A percentile compares a stretch with the other conserved stretches of the same genome.
These are phyloP conservation scores for Pterostichus madidus DNA, from an alignment of 2,888 invertebrate genomes.

Conservation along the genomic window DNA sequence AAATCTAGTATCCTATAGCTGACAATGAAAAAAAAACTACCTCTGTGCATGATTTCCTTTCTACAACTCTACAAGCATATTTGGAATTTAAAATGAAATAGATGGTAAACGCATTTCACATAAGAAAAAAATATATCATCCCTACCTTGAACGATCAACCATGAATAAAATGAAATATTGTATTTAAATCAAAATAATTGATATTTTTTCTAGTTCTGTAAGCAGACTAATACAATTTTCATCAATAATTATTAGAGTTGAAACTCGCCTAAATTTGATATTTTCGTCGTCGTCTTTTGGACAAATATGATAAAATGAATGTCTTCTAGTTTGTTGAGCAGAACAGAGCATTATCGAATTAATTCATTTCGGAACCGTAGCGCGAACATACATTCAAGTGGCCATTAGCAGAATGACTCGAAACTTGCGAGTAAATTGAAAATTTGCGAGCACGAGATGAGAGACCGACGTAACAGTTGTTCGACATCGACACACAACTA, in stretches of 20 bases:
- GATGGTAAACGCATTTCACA: too few species aligned
- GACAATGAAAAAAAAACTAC: too few species aligned
- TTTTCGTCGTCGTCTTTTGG: background rate
- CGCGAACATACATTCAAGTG: conserved; percentile 49
- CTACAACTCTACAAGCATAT: too few species aligned
- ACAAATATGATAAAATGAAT: too few species aligned
- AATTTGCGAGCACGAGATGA: conserved; percentile 45
- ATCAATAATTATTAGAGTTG: background rate
- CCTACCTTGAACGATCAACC: too few species aligned
- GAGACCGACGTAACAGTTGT: conserved; percentile 32
- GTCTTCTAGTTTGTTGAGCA: background rate
- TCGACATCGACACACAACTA: conserved; percentile 23
- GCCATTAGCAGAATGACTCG: conserved; percentile 47
- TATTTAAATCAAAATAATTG: too few species aligned
- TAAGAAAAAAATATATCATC: too few species aligned
- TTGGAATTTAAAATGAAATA: too few species aligned
- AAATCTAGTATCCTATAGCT: too few species aligned
- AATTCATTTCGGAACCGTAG: conserved; percentile 46
- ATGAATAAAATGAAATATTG: too few species aligned
- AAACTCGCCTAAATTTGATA: background rate
- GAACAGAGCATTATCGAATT: conserved; percentile 41
- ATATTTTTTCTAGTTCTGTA: too few species aligned
- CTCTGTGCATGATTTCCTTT: too few species aligned
- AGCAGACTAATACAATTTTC: background rate
- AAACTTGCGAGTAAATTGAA: conserved; percentile 50